Conservation (phyloP, 2,113 vertebrate species). For the Emydocephalus ijimae region DNA sequence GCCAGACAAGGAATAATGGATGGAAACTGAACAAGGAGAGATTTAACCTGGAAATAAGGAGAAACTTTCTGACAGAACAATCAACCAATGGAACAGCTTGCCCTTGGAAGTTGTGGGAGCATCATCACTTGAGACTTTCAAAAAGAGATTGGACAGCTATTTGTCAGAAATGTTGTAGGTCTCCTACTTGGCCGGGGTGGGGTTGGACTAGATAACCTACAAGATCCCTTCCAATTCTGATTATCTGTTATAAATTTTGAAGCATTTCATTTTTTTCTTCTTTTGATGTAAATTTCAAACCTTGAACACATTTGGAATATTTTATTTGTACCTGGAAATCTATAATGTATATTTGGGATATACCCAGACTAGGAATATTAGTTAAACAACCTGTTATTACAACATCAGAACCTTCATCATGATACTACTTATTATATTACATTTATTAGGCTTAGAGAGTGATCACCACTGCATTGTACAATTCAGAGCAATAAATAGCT, state of each 20-base stretch:
- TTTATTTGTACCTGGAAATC: not conserved
- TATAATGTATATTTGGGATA: not conserved
- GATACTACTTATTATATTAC: not conserved
- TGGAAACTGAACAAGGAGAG: too few relatives aligned
- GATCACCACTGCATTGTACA: constrained; percentile 45
- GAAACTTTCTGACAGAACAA: too few relatives aligned
- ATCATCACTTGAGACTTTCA: too few relatives aligned
- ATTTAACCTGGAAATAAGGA: too few relatives aligned
- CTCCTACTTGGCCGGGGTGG: too few relatives aligned
- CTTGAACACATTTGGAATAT: not conserved
- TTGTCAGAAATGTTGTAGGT: too few relatives aligned
- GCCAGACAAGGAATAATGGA: too few relatives aligned
- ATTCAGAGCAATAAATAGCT: constrained; percentile 52
- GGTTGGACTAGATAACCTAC: too few relatives aligned
- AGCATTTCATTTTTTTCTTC: not conserved
- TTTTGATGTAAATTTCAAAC: not conserved
- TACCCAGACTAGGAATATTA: not conserved
- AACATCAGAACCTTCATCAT: not conserved
- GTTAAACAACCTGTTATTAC: not conserved
- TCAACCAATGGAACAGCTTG: too few relatives aligned
- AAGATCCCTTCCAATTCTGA: too few relatives aligned
- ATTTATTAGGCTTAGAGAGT: constrained; percentile 40
- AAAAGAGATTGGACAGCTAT: too few relatives aligned
- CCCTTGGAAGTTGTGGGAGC: too few relatives aligned
- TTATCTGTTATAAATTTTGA: not conserved